phyloP scores from a whole-genome alignment of 2,113 vertebrate species.

The Thryonomys swinderianus region DNA sequence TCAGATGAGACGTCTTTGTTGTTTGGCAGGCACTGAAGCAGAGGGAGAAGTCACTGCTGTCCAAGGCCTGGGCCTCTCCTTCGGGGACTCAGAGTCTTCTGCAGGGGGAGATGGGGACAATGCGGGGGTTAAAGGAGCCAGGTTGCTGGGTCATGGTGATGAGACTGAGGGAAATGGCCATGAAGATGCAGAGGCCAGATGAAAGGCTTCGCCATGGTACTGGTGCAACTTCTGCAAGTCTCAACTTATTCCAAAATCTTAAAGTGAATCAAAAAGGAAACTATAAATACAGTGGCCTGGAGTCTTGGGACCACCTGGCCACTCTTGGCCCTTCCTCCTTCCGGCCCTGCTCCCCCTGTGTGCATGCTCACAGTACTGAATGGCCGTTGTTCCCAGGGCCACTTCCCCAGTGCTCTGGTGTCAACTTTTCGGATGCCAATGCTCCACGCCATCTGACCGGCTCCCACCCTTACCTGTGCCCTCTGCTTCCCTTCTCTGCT shows the following conservation, averaged over 20 bases:
- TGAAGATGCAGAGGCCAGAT: not conserved
- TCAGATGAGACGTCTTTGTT: not conserved
- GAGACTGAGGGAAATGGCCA: not conserved
- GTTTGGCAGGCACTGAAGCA: not conserved
- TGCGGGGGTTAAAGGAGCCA: not conserved
- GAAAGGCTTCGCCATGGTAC: not conserved
- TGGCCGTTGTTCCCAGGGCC: fast-evolving
- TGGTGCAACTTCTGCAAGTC: not conserved
- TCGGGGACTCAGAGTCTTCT: not conserved
- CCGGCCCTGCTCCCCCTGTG: fast-evolving
- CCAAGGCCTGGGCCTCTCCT: not conserved
- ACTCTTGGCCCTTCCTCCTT: not conserved
- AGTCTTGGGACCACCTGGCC: not conserved
- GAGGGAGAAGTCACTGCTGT: not conserved
- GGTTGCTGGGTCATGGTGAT: too few species aligned
- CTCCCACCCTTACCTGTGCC: not conserved
- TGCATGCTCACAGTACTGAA: not conserved
- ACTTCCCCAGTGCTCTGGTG: not conserved
- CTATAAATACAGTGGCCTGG: not conserved
- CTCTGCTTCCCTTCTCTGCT: not conserved
- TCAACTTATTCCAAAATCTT: not conserved
- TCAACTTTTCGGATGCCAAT: not conserved
- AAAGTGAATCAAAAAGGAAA: not conserved
- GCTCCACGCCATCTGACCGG: not conserved
- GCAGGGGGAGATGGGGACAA: not conserved